Evolutionary conservation across 2,113 vertebrate species (phyloP).

Genomic region (Camelus dromedarius): DNA sequence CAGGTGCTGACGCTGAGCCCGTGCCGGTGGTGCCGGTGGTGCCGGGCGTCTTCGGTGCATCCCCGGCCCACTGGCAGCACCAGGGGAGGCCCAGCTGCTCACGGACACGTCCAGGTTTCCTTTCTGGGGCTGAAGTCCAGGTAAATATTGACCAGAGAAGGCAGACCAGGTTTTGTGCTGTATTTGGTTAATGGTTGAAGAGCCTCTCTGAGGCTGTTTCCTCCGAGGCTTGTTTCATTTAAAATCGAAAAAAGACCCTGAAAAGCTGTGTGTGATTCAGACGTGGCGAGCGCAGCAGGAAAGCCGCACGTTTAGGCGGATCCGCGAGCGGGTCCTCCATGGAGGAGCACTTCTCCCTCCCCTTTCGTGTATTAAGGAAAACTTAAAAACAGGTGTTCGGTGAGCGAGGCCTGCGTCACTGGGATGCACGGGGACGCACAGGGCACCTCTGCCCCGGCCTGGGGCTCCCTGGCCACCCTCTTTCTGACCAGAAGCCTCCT

Average conservation of each 20-base stretch:
- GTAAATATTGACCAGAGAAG: conserved; percentile 63
- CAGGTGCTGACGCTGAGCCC: too few species aligned
- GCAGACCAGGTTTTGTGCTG: background rate
- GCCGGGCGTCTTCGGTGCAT: too few species aligned
- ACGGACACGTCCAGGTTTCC: background rate
- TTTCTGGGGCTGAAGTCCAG: conserved; percentile 60
- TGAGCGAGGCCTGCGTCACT: background rate
- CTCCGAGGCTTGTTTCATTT: conserved; percentile 31
- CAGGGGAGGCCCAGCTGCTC: background rate
- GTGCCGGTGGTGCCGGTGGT: too few species aligned
- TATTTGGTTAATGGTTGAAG: conserved; percentile 46
- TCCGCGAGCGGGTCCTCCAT: background rate
- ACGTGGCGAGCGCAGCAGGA: background rate
- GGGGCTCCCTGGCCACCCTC: background rate
- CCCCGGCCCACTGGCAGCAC: too few species aligned
- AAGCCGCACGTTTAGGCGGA: background rate
- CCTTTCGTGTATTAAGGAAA: background rate
- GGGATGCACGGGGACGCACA: background rate
- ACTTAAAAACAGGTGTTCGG: background rate
- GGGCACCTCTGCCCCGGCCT: too few species aligned
- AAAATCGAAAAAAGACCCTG: background rate
- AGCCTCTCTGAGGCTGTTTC: conserved; percentile 23
- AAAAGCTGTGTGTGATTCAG: background rate
- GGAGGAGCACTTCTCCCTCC: background rate
- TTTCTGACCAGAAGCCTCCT: background rate